Evolutionary conservation across 2,888 invertebrate genomes (phyloP).

Genomic region (Euzophera pinguis): DNA sequence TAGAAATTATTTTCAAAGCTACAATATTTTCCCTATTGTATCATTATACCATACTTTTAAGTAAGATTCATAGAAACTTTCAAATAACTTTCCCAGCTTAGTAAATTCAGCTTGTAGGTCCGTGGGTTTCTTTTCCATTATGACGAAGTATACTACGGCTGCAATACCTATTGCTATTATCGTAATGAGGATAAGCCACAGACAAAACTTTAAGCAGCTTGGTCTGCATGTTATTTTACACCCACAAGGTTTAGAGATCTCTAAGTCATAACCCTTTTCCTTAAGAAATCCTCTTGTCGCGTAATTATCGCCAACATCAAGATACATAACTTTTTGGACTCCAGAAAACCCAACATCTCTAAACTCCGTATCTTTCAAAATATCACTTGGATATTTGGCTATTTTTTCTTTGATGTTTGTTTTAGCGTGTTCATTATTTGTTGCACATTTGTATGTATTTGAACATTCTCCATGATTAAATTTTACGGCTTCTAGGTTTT

Average conservation of each 20-base stretch:
- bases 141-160: neutral
- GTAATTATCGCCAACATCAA: neutral
- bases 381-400: neutral
- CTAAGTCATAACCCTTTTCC: neutral
- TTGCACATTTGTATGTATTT: neutral
- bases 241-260: neutral
- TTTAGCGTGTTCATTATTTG: neutral
- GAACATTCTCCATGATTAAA: neutral
- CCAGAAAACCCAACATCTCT: neutral
- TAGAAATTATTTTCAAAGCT: no score
- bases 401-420: neutral
- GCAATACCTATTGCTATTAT: neutral
- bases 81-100: no score
- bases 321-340: neutral
- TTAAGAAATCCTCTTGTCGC: conserved; percentile 7
- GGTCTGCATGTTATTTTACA: neutral
- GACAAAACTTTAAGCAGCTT: neutral
- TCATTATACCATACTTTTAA: no score
- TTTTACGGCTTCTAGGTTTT: neutral
- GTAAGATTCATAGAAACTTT: no score
- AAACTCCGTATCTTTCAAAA: neutral
- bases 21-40: no score
- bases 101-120: no score
- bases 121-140: neutral
- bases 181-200: neutral